Percentiles rank a stretch among this genome's conserved stretches.
Conservation (phyloP, 2,888 invertebrate genomes). For the Papilio demoleus region DNA sequence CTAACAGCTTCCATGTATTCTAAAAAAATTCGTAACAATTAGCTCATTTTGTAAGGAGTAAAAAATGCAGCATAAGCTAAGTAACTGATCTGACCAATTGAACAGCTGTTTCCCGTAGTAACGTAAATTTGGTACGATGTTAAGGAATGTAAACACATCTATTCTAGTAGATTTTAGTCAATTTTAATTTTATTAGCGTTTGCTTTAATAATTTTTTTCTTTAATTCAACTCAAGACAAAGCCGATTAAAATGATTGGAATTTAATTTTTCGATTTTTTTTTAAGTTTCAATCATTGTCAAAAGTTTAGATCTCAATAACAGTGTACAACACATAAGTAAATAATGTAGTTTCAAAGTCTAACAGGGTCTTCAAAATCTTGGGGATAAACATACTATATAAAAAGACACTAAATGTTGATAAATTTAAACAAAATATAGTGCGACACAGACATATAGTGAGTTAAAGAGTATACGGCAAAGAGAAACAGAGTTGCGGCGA, state of each 20-base stretch:
- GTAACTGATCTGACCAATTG: neutral
- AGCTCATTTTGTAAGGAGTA: neutral
- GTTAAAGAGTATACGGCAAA: constrained; percentile 46
- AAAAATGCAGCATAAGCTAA: neutral
- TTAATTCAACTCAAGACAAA: neutral
- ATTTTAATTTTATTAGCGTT: neutral
- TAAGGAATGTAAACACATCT: constrained; percentile 5
- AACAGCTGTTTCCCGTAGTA: constrained; percentile 22
- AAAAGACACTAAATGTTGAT: neutral
- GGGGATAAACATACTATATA: no score
- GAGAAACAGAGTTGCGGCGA: constrained; percentile 66
- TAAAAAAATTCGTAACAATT: neutral
- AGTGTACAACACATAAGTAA: no score
- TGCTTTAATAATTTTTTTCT: neutral
- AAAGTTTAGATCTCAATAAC: no score
- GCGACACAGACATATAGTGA: neutral
- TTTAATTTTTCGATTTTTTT: no score
- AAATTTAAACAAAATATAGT: neutral
- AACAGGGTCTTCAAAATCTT: no score
- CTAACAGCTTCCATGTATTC: constrained; percentile 19
- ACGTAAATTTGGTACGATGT: constrained; percentile 4
- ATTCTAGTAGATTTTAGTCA: neutral
- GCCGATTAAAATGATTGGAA: no score
- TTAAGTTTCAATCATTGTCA: neutral
- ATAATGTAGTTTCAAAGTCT: no score